Evolutionary conservation across 2,888 invertebrate genomes (phyloP).

Genomic region (Cantharis rufa): DNA sequence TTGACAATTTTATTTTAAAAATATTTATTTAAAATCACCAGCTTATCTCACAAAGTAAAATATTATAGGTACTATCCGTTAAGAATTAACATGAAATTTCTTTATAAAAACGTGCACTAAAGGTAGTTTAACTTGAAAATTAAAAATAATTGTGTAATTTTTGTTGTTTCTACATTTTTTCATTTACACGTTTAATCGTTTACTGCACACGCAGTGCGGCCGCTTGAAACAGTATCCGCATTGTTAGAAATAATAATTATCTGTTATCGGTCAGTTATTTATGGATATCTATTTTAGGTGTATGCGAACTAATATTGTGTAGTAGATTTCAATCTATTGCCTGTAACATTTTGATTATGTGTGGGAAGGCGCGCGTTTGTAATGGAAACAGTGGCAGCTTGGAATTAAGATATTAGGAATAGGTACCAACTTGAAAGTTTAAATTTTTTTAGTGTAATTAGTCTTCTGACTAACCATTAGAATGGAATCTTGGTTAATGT

Average conservation of each 20-base stretch:
- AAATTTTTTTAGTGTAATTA: background rate
- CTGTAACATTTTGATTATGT: background rate
- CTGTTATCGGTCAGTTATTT: background rate
- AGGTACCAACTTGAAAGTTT: background rate
- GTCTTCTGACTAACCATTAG: background rate
- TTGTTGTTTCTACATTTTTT: background rate
- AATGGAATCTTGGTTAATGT: background rate
- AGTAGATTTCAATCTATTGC: background rate
- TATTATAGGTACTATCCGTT: background rate
- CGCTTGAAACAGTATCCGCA: background rate
- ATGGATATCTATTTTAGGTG: background rate
- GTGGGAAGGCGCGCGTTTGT: background rate
- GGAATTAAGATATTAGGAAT: background rate
- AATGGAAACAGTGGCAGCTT: background rate
- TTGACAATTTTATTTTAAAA: background rate
- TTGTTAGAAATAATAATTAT: background rate
- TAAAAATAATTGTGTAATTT: background rate
- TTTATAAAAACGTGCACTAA: no score
- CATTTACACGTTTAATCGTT: background rate
- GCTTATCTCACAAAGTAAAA: background rate
- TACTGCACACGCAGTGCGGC: background rate
- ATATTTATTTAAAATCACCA: background rate
- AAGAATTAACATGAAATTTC: no score
- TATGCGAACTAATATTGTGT: background rate
- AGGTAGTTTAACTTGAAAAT: no score